A percentile compares a stretch with the other conserved stretches of the same genome.
Evolutionary conservation across 2,113 vertebrate species (phyloP).

Genomic region (Polyodon spathula): DNA sequence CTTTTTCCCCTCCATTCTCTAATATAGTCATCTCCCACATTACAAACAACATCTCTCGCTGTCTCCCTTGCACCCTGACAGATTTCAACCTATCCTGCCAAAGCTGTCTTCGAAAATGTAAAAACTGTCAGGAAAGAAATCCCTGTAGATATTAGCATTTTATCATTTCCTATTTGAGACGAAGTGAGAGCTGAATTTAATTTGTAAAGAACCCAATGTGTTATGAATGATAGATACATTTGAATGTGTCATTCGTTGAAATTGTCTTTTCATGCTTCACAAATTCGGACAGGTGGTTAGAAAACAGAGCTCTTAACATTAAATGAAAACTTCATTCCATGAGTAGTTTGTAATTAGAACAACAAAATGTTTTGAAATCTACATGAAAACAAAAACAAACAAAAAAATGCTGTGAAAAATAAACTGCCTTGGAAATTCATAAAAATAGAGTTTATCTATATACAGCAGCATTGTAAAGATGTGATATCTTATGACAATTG

Average conservation of each 20-base stretch:
- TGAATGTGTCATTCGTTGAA: constrained; percentile 26
- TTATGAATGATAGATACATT: neutral
- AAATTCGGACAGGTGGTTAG: too few species aligned
- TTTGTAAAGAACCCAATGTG: constrained; percentile 31
- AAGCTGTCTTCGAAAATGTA: constrained; percentile 8
- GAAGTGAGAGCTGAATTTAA: constrained; percentile 22
- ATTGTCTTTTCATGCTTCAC: constrained; percentile 7
- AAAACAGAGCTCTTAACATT: too few species aligned
- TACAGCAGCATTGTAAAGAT: too few species aligned
- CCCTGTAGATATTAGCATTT: neutral
- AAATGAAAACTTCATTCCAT: too few species aligned
- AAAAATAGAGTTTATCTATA: too few species aligned
- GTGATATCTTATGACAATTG: too few species aligned
- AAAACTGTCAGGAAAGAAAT: constrained; percentile 9
- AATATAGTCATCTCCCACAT: neutral
- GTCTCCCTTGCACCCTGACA: constrained; percentile 12
- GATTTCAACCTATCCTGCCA: constrained; percentile 20
- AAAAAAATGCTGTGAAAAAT: too few species aligned
- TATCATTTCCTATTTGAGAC: constrained; percentile 1
- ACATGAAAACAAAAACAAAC: too few species aligned
- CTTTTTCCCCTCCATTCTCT: constrained; percentile 13
- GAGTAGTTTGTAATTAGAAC: too few species aligned
- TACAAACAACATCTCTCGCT: constrained; percentile 11
- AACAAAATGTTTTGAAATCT: too few species aligned
- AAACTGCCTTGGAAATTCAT: too few species aligned